phyloP scores from a whole-genome alignment of 2,888 invertebrate species.

The Brachypterus glaber region DNA sequence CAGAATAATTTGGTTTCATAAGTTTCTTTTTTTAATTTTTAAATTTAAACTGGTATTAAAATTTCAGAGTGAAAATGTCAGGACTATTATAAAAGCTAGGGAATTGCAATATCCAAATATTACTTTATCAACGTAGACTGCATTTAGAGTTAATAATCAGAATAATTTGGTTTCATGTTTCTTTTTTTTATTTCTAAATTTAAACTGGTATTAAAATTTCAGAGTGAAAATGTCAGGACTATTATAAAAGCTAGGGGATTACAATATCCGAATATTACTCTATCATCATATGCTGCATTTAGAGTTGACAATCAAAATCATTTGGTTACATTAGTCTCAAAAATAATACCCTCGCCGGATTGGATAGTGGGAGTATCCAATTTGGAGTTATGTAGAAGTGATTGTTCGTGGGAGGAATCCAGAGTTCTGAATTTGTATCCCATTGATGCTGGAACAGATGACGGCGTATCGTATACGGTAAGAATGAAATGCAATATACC shows the following conservation, averaged over 20 bases:
- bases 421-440: constrained; percentile 79
- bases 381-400: constrained; percentile 73
- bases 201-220: too few species aligned
- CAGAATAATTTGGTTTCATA: constrained; percentile 88
- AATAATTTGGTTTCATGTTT: constrained; percentile 83
- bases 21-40: constrained; percentile 12
- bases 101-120: constrained; percentile 81
- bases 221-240: constrained; percentile 73
- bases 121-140: constrained; percentile 69
- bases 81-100: constrained; percentile 86
- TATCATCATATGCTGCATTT: constrained; percentile 74
- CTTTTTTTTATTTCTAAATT: too few species aligned
- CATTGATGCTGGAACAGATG: constrained; percentile 89
- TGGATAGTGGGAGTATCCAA: constrained; percentile 92
- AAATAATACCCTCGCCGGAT: constrained; percentile 92
- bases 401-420: constrained; percentile 80
- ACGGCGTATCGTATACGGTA: constrained; percentile 73
- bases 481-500: too few species aligned
- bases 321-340: constrained; percentile 82
- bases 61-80: constrained; percentile 61
- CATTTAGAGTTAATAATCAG: constrained; percentile 78
- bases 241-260: constrained; percentile 89
- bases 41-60: too few species aligned
- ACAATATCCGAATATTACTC: constrained; percentile 74
- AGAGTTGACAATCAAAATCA: constrained; percentile 84